Base-by-base conservation (phyloP, 1,140 invertebrate species). In the Paralvinella palmiformis region DNA sequence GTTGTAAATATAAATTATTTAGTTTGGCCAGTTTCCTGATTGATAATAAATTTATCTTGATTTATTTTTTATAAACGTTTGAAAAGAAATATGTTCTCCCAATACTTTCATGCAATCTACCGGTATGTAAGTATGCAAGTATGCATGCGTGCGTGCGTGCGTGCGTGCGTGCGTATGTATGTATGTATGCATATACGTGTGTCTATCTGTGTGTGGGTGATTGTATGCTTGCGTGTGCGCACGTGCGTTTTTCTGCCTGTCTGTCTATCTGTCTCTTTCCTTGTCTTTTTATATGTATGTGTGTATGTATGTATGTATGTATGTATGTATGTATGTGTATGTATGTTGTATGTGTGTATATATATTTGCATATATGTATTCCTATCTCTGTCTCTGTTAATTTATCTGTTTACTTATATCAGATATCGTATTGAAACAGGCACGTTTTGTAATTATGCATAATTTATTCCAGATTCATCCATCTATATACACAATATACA, bases 121-220 rank as follows among this genome's bases (percentile, higher is more conserved):
- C 7, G 10, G 48, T 22, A 10, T n/a, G n/a, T 52, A 27, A 22
- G 45, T 50, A 27, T 50, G 17, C 32, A 31, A n/a, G 53, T 56
- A 29, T 56, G 53, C 31, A 32, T 36, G 55, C n/a, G 55, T n/a
- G 33, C 27, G 55, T 57, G 55, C 33, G 2, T 57, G 55, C 2
- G 55, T 57, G 5, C 27, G 53, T 31, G 55, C 1, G 24, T 31
- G 55, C 27, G 55, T 31, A 20, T 7, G 27, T 31, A n/a, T 31
- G 55, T 57, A 4, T 36, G 6, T 20, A 13, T 36, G 55, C 33
- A 17, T 6, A 36, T 3, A 20, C 4, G n/a, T 27, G 13, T 56
- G 3, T 31, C 22, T 1, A 32, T 31, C 22, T 36, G 24, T 2
- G 1, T 36, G 55, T 27, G 33, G 7, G 6, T 22, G 27, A 31